These are phyloP conservation scores for Parnassius smintheus DNA, from an alignment of 2,888 invertebrate species.

Conservation along the genomic window DNA sequence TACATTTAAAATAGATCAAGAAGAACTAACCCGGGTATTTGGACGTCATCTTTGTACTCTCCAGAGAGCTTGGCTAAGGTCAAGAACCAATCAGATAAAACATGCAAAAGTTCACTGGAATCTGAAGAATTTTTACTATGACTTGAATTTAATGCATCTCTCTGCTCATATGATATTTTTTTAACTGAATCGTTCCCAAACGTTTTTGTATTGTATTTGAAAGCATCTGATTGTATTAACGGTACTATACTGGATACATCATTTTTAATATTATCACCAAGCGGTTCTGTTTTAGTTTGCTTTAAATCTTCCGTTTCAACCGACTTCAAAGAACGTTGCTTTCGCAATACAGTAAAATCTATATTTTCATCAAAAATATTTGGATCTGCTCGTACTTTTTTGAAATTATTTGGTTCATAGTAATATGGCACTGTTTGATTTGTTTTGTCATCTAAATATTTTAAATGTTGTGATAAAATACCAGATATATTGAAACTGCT, in stretches of 20 bases:
- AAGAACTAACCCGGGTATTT: constrained; percentile 3
- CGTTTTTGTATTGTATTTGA: neutral
- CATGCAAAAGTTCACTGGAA: constrained; percentile 45
- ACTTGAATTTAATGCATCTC: neutral
- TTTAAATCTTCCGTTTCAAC: constrained; percentile 6
- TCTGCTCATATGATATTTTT: constrained; percentile 7
- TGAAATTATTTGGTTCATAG: no score
- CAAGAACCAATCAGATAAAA: constrained; percentile 51
- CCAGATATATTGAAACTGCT: neutral
- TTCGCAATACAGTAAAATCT: neutral
- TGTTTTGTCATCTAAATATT: constrained; percentile 1
- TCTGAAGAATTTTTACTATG: constrained; percentile 17
- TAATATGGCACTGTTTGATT: neutral
- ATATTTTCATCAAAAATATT: neutral
- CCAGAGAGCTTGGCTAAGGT: constrained; percentile 39
- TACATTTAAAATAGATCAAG: no score
- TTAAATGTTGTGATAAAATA: neutral
- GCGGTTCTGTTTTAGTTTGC: neutral
- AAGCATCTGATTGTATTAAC: neutral
- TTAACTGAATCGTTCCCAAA: neutral
- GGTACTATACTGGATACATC: neutral
- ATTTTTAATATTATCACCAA: neutral
- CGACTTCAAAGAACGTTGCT: constrained; percentile 7
- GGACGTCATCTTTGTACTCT: constrained; percentile 25
- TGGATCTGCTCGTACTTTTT: neutral